phyloP scores from a whole-genome alignment of 2,797 vertebrate species.

The Geotria australis region DNA sequence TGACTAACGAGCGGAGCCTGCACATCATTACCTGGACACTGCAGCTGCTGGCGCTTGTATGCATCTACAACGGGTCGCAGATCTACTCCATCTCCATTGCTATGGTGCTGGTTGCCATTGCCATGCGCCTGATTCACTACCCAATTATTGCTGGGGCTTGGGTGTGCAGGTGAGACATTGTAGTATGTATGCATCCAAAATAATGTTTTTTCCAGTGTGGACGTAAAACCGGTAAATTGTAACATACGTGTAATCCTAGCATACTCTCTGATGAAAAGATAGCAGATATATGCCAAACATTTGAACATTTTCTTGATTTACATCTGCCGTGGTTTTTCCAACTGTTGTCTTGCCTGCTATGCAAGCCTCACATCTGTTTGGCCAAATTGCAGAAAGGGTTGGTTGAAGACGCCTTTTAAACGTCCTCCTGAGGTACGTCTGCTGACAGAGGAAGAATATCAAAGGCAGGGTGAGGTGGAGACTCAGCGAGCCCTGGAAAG shows the following conservation, averaged over 20 bases:
- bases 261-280: too few species aligned
- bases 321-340: too few species aligned
- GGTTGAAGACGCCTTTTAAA: too few species aligned
- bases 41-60: constrained; percentile 48
- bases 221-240: background rate
- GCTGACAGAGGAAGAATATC: constrained; percentile 60
- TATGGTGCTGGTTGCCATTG: constrained; percentile 21
- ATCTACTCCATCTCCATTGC: constrained; percentile 38
- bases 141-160: constrained; percentile 3
- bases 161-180: constrained; percentile 9
- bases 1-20: constrained; percentile 51
- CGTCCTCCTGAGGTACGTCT: constrained; percentile 6
- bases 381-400: constrained; percentile 8
- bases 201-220: background rate
- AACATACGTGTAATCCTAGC: too few species aligned
- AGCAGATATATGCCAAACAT: too few species aligned
- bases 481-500: constrained; percentile 43
- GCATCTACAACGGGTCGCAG: constrained; percentile 51
- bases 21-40: constrained; percentile 68
- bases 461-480: constrained; percentile 41
- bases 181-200: constrained; percentile 3
- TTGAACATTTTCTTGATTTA: too few species aligned
- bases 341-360: too few species aligned
- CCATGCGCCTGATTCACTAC: constrained; percentile 7
- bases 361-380: constrained; percentile 3